Conservation (phyloP, 2,113 vertebrate genomes). For the Oryctolagus cuniculus region mOryCun1.1 NC_091438.1:63166501-63167000, state of each 20-base stretch:
- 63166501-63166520: background rate
- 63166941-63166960: background rate
- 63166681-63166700: slow-evolving; percentile 25
- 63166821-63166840: background rate
- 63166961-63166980: background rate
- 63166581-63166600: background rate
- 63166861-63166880: background rate
- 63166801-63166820: background rate
- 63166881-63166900: background rate
- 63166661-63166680: background rate
- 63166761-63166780: slow-evolving; percentile 24
- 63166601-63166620: background rate
- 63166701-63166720: background rate
- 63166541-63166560: background rate
- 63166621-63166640: background rate
- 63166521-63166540: background rate
- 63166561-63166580: background rate
- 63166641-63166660: background rate
- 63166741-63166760: background rate
- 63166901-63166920: background rate
- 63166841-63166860: background rate
- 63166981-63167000: background rate
- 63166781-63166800: background rate
- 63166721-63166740: background rate
- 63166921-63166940: background rate